phyloP scores from a whole-genome alignment of 2,113 vertebrate genomes.

The Tenebrosternarchus preto region DNA sequence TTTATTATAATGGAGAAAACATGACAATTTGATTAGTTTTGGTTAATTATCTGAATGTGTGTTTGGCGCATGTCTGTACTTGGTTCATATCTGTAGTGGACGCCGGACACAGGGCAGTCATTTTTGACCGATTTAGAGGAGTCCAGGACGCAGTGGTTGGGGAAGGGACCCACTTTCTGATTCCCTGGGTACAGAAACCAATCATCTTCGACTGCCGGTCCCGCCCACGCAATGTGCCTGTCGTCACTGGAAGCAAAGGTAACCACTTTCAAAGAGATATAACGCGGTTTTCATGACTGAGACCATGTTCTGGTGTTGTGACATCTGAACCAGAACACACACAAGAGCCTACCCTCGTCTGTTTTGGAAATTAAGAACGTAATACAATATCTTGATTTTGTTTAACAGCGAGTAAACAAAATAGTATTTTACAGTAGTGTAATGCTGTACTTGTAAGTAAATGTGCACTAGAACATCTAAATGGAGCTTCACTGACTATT shows the following conservation, averaged over 20 bases:
- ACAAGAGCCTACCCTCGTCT: not conserved
- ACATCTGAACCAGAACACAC: not conserved
- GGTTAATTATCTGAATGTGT: no score
- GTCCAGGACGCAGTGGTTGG: conserved; percentile 87
- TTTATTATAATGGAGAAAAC: no score
- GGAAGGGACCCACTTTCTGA: conserved; percentile 94
- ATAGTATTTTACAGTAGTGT: no score
- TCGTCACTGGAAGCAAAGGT: conserved; percentile 99
- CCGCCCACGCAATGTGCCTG: conserved; percentile 91
- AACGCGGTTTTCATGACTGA: not conserved
- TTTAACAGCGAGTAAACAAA: no score
- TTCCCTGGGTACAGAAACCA: conserved; percentile 97
- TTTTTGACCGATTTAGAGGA: conserved; percentile 92
- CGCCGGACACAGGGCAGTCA: conserved; percentile 91
- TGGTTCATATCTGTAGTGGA: conserved; percentile 78
- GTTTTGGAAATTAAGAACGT: no score
- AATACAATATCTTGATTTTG: no score
- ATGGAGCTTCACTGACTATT: no score
- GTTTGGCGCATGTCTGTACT: not conserved
- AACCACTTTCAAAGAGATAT: not conserved
- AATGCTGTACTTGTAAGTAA: no score
- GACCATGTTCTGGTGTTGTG: not conserved
- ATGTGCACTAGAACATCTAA: no score
- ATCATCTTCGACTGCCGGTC: conserved; percentile 96
- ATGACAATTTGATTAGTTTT: no score